Evolutionary conservation across 1,140 invertebrate genomes (phyloP), one percentile per base, ranked within the genome.

Genomic region (Chionoecetes opilio): DNA sequence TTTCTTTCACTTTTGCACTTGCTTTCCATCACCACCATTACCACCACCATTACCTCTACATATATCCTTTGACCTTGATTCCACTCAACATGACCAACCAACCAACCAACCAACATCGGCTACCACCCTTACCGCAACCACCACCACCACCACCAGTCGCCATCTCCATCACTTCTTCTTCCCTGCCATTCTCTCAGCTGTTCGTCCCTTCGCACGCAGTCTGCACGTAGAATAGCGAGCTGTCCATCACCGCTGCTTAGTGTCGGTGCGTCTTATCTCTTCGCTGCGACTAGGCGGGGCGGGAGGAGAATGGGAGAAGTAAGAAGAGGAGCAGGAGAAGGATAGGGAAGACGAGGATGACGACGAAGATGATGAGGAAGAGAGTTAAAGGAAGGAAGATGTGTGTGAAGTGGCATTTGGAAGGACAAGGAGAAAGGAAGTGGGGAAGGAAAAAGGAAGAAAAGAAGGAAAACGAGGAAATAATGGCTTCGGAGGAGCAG

Each of bases 161-260:
- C 21, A n/a, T 75, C 41, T 46, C 93, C 93, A 75, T 82, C 46
- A 53, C 63, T 75, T 75, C 63, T 75, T 75, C 63, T 75, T n/a
- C 63, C 63, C 63, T 75, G 63, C 87, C 94, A 92, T 95, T 95
- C 94, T 95, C 89, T 95, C 89, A 92, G 87, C 53, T 89, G 75
- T 82, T 91, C 89, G 89, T 92, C 46, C 82, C 90, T 91, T 95
- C 94, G 94, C 94, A 95, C 94, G 94, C 94, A 92, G 89, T 95
- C 94, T 38, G 90, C 94, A 92, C 89, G 94, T 95, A 95, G 94
- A 95, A 95, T 95, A 95, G 94, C 94, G 37, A 85, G 37, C 90
- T 95, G 94, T 95, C 94, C 94, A 95, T 95, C 94, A 95, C 82
- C 85, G 94, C 90, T 95, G 90, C 94, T 95, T 95, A 95, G 94